Percentiles rank a stretch among this genome's conserved stretches.
These are phyloP conservation scores for Verasper variegatus DNA, from an alignment of 2,113 vertebrate species.

Conservation along the genomic window DNA sequence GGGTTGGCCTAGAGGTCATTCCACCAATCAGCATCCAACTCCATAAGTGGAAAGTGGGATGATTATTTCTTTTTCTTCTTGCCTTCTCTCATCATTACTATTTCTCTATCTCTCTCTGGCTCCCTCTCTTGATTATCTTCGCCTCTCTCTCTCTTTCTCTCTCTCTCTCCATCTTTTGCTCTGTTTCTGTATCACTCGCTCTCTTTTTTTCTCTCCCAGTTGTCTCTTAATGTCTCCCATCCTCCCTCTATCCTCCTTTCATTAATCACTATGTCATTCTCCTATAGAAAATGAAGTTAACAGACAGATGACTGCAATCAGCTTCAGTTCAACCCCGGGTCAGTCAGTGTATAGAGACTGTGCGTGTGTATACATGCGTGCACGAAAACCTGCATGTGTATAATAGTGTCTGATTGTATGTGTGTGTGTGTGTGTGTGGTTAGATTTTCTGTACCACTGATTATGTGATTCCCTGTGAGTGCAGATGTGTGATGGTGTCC, in stretches of 20 bases:
- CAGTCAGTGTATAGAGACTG: constrained; percentile 36
- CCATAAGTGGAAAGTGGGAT: constrained; percentile 54
- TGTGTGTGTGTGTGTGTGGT: not conserved
- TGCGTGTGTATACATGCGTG: constrained; percentile 9
- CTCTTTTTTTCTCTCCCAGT: constrained; percentile 6
- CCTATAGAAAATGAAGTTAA: constrained; percentile 71
- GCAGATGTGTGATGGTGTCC: not conserved
- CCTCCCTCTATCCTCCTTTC: constrained; percentile 30
- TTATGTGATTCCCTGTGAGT: not conserved
- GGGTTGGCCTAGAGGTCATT: constrained; percentile 65
- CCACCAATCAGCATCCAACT: constrained; percentile 65
- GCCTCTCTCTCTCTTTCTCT: not conserved
- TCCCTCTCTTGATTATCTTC: constrained; percentile 3
- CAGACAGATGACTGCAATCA: constrained; percentile 73
- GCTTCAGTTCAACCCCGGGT: constrained; percentile 68
- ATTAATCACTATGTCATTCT: constrained; percentile 64
- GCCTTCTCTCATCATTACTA: constrained; percentile 52
- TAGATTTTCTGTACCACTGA: constrained; percentile 9
- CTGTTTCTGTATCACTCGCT: constrained; percentile 1
- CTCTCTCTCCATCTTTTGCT: constrained; percentile 12
- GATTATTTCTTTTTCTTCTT: constrained; percentile 60
- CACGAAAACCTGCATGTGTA: not conserved
- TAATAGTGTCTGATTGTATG: not conserved
- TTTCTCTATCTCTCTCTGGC: constrained; percentile 11
- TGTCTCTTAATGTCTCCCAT: constrained; percentile 16